These are phyloP conservation scores for Pyrgilauda ruficollis DNA, from an alignment of 2,113 vertebrate species.

Conservation along the genomic window DNA sequence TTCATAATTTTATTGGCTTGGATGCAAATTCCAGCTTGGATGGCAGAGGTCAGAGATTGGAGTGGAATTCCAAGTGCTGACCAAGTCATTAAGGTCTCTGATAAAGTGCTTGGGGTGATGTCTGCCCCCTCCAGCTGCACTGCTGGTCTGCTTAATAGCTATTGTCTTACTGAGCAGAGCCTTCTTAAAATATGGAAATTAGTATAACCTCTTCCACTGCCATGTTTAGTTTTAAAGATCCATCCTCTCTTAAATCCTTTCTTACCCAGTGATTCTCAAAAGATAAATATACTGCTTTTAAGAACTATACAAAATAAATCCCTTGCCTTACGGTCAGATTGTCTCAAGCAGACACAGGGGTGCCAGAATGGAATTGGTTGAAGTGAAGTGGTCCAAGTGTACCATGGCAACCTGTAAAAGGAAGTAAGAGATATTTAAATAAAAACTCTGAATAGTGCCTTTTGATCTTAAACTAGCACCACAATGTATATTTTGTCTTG, in stretches of 20 bases:
- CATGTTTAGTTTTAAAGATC: not conserved
- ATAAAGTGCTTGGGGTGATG: not conserved
- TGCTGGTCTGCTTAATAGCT: not conserved
- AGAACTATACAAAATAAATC: not conserved
- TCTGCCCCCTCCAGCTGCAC: not conserved
- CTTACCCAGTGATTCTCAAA: not conserved
- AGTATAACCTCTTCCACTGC: not conserved
- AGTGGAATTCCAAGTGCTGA: not conserved
- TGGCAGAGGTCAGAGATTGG: not conserved
- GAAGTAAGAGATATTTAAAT: not conserved
- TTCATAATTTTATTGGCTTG: conserved; percentile 12
- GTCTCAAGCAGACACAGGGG: not conserved
- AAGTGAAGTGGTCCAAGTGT: not conserved
- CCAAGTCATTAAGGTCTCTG: not conserved
- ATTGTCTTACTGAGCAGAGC: not conserved
- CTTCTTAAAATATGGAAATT: not conserved
- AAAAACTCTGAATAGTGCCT: not conserved
- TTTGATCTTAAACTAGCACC: not conserved
- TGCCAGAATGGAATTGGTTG: not conserved
- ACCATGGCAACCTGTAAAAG: not conserved
- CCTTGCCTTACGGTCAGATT: not conserved
- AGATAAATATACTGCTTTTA: not conserved
- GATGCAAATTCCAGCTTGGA: not conserved
- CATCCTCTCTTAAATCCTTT: not conserved
- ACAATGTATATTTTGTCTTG: not conserved